phyloP scores from a whole-genome alignment of 2,888 invertebrate genomes.

The Zygothrica quintamaculata region DNA sequence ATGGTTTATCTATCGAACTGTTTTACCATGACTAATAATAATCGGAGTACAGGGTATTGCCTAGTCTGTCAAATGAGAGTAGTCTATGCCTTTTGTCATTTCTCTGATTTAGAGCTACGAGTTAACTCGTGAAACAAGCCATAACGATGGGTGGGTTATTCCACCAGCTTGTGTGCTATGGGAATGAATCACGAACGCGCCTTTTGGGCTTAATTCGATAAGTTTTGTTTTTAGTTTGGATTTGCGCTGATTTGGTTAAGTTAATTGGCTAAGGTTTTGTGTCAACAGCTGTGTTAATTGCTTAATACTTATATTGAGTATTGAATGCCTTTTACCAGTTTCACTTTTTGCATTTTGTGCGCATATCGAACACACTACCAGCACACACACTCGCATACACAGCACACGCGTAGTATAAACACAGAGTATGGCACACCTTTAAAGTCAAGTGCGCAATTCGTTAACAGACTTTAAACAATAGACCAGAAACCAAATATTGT shows the following conservation, averaged over 20 bases:
- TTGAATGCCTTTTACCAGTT: constrained; percentile 61
- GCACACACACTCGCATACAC: constrained; percentile 4
- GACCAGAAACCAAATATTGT: constrained; percentile 2
- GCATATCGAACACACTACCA: constrained; percentile 20
- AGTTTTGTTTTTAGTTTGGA: neutral
- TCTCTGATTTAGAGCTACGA: constrained; percentile 7
- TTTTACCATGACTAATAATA: too few species aligned
- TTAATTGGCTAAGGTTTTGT: neutral
- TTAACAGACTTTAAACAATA: constrained; percentile 8
- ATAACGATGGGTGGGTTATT: constrained; percentile 20
- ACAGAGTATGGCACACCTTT: constrained; percentile 13
- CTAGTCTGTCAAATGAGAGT: too few species aligned
- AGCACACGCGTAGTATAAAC: constrained; percentile 3
- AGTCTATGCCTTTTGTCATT: constrained; percentile 15
- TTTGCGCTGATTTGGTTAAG: too few species aligned
- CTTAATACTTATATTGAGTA: constrained; percentile 5
- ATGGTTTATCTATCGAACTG: too few species aligned
- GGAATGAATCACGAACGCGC: neutral
- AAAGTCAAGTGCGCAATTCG: constrained; percentile 37
- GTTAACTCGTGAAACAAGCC: constrained; percentile 9
- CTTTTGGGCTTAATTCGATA: neutral
- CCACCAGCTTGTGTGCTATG: constrained; percentile 1
- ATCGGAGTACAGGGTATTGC: too few species aligned
- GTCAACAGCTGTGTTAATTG: constrained; percentile 23
- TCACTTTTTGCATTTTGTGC: constrained; percentile 65